phyloP scores from a whole-genome alignment of 1,140 invertebrate species.

The Caerostris darwini region DNA sequence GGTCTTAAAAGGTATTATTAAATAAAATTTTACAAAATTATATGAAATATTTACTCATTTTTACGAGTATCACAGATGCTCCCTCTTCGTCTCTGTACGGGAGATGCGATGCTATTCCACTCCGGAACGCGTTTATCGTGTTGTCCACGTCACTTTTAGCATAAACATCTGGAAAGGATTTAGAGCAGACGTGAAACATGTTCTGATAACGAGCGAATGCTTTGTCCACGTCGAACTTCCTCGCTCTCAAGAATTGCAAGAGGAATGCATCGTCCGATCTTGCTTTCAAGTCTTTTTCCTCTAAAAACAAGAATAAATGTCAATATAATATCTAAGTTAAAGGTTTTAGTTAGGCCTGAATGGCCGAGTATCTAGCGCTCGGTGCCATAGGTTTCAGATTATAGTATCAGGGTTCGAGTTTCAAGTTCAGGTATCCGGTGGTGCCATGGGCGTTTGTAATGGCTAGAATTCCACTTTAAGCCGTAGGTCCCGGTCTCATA shows the following conservation, averaged over 20 bases:
- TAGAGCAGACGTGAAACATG: neutral
- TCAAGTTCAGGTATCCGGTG: too few species aligned
- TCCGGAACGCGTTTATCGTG: neutral
- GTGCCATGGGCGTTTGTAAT: too few species aligned
- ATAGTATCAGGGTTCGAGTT: too few species aligned
- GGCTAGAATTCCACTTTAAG: too few species aligned
- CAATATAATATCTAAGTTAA: too few species aligned
- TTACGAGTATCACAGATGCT: neutral
- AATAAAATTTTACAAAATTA: too few species aligned
- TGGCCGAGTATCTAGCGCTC: too few species aligned
- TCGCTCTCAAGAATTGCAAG: neutral
- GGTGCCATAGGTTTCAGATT: too few species aligned
- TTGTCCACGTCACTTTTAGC: neutral
- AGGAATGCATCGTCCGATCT: neutral
- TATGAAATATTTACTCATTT: neutral
- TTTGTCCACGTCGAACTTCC: neutral
- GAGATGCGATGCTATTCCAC: neutral
- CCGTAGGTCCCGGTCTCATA: too few species aligned
- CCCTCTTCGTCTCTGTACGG: slow-evolving; percentile 26
- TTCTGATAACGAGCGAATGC: neutral
- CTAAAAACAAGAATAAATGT: neutral
- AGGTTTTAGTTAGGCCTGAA: too few species aligned
- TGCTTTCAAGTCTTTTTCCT: neutral
- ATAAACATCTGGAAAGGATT: neutral
- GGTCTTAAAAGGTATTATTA: too few species aligned